phyloP scores from a whole-genome alignment of 2,113 vertebrate species.

The Tachycineta bicolor region DNA sequence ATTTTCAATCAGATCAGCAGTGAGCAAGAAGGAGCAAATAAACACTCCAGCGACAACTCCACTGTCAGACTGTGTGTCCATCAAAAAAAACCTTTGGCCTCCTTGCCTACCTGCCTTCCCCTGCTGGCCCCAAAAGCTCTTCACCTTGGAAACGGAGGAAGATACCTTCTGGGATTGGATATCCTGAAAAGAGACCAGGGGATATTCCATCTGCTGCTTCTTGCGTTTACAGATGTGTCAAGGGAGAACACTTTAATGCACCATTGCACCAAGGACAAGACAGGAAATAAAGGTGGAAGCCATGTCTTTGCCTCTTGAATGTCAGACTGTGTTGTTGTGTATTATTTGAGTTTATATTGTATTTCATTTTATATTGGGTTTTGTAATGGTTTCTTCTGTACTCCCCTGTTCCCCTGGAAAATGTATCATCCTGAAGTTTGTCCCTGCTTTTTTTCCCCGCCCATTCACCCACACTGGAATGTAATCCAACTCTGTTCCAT shows the following conservation, averaged over 20 bases:
- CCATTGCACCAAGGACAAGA: not conserved
- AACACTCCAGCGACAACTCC: not conserved
- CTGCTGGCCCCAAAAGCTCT: not conserved
- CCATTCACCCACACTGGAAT: no score
- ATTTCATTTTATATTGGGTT: no score
- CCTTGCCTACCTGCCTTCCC: not conserved
- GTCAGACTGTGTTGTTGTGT: no score
- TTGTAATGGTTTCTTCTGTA: no score
- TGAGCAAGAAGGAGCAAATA: not conserved
- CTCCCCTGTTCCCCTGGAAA: no score
- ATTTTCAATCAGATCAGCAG: not conserved
- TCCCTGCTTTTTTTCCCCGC: no score
- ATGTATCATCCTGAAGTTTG: no score
- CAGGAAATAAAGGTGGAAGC: not conserved
- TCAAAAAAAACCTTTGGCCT: not conserved
- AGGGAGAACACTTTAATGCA: not conserved
- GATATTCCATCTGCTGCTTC: not conserved
- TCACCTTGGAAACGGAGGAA: not conserved
- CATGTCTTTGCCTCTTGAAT: not conserved
- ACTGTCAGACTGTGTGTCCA: not conserved
- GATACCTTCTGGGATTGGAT: accelerated
- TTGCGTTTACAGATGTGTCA: not conserved
- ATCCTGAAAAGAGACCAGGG: not conserved
- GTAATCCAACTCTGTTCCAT: no score
- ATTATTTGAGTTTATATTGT: no score